phyloP scores from a whole-genome alignment of 2,113 vertebrate species.

The Lagopus leucura region DNA sequence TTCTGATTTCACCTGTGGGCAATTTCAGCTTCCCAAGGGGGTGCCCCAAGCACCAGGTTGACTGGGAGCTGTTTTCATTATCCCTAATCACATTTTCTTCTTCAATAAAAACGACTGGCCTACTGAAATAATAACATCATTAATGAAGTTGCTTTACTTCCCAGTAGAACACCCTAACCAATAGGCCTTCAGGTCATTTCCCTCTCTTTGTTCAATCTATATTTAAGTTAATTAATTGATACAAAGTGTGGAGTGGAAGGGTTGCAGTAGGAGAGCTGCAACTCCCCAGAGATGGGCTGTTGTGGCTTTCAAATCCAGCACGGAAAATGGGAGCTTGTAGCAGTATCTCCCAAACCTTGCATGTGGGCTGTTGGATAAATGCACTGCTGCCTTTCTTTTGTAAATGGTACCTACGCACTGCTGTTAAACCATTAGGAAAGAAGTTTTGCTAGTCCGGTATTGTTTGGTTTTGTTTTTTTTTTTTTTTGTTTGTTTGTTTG shows the following conservation, averaged over 20 bases:
- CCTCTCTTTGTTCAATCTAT: constrained; percentile 56
- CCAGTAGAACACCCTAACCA: constrained; percentile 12
- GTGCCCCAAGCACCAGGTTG: neutral
- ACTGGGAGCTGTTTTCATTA: neutral
- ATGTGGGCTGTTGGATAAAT: neutral
- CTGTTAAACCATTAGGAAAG: neutral
- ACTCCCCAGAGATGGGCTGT: neutral
- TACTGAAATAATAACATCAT: constrained; percentile 9
- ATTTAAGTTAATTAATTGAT: constrained; percentile 62
- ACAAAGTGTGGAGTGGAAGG: constrained; percentile 43
- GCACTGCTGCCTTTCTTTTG: neutral
- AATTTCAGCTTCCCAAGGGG: neutral
- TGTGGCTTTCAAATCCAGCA: neutral
- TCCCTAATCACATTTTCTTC: neutral
- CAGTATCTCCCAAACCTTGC: neutral
- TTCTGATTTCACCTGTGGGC: neutral
- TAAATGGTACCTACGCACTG: neutral
- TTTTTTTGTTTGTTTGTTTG: neutral
- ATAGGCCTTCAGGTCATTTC: constrained; percentile 46
- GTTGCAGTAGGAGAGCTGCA: constrained; percentile 14
- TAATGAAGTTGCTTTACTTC: constrained; percentile 36
- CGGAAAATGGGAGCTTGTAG: neutral
- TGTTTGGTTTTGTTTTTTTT: neutral
- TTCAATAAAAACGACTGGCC: neutral
- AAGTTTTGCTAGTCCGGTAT: neutral